Base-by-base conservation (phyloP, 2,888 invertebrate species). In the Syrista parreyssii region DNA sequence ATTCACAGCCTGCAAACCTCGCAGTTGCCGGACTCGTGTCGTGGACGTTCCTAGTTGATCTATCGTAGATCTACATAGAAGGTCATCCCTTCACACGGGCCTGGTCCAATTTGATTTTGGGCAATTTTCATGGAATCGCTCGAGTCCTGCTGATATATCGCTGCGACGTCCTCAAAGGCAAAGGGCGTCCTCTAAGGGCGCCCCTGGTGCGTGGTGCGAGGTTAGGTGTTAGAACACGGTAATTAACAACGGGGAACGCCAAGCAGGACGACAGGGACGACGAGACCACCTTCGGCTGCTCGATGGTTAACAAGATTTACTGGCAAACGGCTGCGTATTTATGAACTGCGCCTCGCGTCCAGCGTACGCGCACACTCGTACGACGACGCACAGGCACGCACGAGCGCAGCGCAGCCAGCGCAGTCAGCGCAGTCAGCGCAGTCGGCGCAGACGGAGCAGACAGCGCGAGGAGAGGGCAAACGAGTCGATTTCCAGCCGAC, bases 201-300 rank as follows among this genome's bases (percentile, higher is more conserved):
- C 32, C 69, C 31, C 31, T 23, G 15, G 30, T n/a, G 15, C 30
- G 69, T 32, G 30, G 84, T 80, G 80, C 81, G 83, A 84, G 86
- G 85, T 84, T 89, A 91, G 91, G 91, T 90, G 91, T 91, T 91
- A 91, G 91, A 91, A 91, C 91, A 91, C 89, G 90, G 90, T 90
- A 91, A 91, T 91, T 91, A 91, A 91, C 89, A 90, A 90, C 88
- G 87, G 86, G 84, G 88, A 86, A 87, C 85, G 86, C 83, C 84
- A 84, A 79, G 82, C 78, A 83, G 82, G 82, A 84, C 68, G 77
- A 76, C 40, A 81, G 81, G 73, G 35, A 73, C 75, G 35, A 73
- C 75, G 86, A 82, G 90, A 88, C 89, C 89, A 89, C 87, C 89
- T 88, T 85, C 85, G 83, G 86, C 83, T 84, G 81, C 83, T 79